These are phyloP conservation scores for Catocala nupta DNA, from an alignment of 2,888 invertebrate genomes.

Conservation along the genomic window DNA sequence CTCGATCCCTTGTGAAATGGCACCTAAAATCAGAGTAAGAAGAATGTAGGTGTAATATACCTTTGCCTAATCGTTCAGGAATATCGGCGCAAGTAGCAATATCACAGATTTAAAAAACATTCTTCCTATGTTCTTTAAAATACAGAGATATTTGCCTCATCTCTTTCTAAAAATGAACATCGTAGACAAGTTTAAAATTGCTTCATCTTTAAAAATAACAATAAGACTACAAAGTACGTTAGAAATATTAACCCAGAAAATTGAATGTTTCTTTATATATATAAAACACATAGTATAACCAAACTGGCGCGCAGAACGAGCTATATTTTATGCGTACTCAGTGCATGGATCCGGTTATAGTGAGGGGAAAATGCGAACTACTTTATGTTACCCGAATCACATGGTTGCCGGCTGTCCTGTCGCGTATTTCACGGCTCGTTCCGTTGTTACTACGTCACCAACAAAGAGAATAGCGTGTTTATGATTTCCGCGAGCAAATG, in stretches of 20 bases:
- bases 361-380: constrained; percentile 1
- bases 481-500: constrained; percentile 9
- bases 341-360: constrained; percentile 10
- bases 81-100: too few relatives aligned
- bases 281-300: background rate
- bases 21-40: too few relatives aligned
- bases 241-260: background rate
- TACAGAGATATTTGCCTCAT: too few relatives aligned
- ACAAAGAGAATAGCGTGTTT: constrained; percentile 8
- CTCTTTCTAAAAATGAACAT: too few relatives aligned
- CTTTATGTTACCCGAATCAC: constrained; percentile 4
- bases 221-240: too few relatives aligned
- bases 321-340: background rate
- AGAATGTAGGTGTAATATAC: too few relatives aligned
- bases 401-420: background rate
- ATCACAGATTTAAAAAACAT: too few relatives aligned
- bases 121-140: too few relatives aligned
- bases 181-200: too few relatives aligned
- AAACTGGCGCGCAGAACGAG: background rate
- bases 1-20: too few relatives aligned
- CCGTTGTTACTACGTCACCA: constrained; percentile 1
- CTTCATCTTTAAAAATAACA: too few relatives aligned
- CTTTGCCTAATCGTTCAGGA: too few relatives aligned
- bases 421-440: constrained; percentile 15
- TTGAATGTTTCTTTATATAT: background rate